These are phyloP conservation scores for Baryphthengus martii DNA, from an alignment of 2,113 vertebrate species.

Conservation along the genomic window DNA sequence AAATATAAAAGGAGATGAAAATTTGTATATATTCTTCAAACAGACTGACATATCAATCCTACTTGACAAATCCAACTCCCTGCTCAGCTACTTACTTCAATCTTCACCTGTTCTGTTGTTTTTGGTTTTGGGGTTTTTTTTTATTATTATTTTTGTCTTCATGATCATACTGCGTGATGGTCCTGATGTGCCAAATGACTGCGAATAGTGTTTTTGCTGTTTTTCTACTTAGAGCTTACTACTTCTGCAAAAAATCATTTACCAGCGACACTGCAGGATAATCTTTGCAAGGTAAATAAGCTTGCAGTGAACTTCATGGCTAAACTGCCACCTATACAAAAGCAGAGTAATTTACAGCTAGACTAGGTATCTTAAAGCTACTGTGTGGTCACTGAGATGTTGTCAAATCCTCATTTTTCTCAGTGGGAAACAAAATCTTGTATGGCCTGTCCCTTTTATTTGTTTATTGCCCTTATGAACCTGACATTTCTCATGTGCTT, in stretches of 20 bases:
- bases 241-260: not conserved
- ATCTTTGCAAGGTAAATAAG: not conserved
- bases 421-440: not conserved
- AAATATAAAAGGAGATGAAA: not conserved
- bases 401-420: not conserved
- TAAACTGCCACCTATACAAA: not conserved
- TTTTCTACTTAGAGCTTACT: not conserved
- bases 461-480: not conserved
- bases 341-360: not conserved
- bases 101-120: not conserved
- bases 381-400: not conserved
- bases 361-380: not conserved
- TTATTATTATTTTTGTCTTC: not conserved
- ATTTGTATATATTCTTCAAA: not conserved
- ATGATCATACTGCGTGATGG: not conserved
- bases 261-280: not conserved
- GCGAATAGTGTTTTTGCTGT: not conserved
- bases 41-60: rapidly evolving
- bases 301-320: not conserved
- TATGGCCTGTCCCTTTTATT: not conserved
- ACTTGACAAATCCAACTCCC: not conserved
- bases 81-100: not conserved
- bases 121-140: not conserved
- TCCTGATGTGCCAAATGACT: not conserved
- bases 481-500: not conserved